These are phyloP conservation scores for Delia radicum DNA, from an alignment of 1,140 invertebrate genomes.

Conservation along the genomic window DNA sequence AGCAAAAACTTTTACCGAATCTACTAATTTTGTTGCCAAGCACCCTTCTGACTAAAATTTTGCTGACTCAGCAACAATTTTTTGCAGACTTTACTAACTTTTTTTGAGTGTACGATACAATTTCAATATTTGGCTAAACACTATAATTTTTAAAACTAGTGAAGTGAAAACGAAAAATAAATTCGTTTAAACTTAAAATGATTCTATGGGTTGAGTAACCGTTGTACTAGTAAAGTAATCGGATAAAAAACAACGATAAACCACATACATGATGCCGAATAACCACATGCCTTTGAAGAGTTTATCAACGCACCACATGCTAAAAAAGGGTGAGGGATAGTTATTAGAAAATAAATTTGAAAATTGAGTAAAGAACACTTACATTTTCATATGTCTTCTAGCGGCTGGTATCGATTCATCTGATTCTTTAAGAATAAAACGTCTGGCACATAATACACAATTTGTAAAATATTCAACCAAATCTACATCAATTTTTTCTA, in stretches of 20 bases:
- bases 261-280: slow-evolving; percentile 41
- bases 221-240: slow-evolving; percentile 28
- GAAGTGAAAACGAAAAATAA: no score
- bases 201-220: slow-evolving; percentile 10
- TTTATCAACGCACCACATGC: slow-evolving; percentile 56
- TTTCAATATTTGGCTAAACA: no score
- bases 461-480: slow-evolving; percentile 72
- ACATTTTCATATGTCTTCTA: slow-evolving; percentile 75
- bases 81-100: no score
- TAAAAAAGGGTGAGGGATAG: slow-evolving; percentile 4
- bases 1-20: no score
- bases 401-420: slow-evolving; percentile 80
- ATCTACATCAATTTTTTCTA: slow-evolving; percentile 71
- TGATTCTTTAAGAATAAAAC: slow-evolving; percentile 80
- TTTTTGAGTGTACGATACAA: no score
- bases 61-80: no score
- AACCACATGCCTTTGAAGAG: slow-evolving; percentile 47
- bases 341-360: slow-evolving; percentile 33
- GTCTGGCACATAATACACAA: slow-evolving; percentile 70
- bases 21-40: no score
- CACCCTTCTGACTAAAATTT: no score
- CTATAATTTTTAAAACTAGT: no score
- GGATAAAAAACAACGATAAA: slow-evolving; percentile 47
- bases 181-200: background rate
- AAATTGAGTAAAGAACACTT: slow-evolving; percentile 52